Conservation (phyloP, 2,888 invertebrate genomes). For the Agonopterix heracliana region DNA sequence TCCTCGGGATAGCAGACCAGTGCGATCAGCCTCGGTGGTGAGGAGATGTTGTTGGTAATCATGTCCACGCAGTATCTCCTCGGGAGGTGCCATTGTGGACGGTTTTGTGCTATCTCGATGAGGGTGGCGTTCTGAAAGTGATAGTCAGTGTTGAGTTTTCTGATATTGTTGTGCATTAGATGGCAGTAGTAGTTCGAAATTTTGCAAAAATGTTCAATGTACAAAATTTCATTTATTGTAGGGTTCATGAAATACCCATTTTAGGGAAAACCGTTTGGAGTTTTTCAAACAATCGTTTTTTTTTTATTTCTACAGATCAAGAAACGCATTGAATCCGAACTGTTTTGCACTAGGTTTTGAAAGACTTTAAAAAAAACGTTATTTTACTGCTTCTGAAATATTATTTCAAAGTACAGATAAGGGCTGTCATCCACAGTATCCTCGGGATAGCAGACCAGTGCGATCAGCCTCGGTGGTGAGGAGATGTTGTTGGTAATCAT, state of each 20-base stretch:
- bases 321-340: no score
- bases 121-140: conserved; percentile 56
- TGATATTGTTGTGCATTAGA: not conserved
- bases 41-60: conserved; percentile 27
- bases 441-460: conserved; percentile 47
- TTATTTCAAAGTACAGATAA: conserved; percentile 41
- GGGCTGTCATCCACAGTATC: conserved; percentile 35
- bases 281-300: no score
- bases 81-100: conserved; percentile 40
- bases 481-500: conserved; percentile 34
- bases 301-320: no score
- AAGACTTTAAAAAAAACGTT: no score
- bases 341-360: no score
- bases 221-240: no score
- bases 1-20: conserved; percentile 44
- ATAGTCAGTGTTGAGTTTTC: not conserved
- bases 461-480: conserved; percentile 35
- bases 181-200: not conserved
- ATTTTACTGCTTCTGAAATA: no score
- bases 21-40: conserved; percentile 38
- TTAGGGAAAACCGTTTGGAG: no score
- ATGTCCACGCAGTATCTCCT: conserved; percentile 51
- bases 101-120: conserved; percentile 34
- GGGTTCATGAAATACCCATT: no score
- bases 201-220: no score